Evolutionary conservation across 2,113 vertebrate species (phyloP).

Genomic region (Pterocles orientalis): DNA sequence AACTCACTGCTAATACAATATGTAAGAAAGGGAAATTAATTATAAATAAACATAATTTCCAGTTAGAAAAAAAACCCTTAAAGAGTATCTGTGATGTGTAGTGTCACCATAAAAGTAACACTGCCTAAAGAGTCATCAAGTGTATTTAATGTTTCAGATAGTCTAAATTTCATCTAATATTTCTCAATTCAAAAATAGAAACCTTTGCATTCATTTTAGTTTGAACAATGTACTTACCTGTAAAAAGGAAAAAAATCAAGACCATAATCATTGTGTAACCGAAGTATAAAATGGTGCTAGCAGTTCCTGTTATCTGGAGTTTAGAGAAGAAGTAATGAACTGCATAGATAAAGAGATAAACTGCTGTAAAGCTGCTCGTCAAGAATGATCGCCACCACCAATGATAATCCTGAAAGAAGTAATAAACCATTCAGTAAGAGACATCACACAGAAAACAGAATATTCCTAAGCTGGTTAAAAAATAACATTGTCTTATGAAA

Average conservation of each 20-base stretch:
- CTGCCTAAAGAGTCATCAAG: neutral
- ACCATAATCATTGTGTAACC: constrained; percentile 88
- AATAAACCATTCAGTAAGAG: neutral
- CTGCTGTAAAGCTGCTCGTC: constrained; percentile 89
- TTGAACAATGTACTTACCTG: constrained; percentile 69
- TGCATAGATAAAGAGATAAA: constrained; percentile 88
- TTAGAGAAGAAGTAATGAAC: constrained; percentile 89
- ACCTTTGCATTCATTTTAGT: neutral
- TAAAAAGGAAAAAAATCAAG: constrained; percentile 90
- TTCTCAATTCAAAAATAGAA: neutral
- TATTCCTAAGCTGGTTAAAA: neutral
- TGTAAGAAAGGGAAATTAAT: neutral
- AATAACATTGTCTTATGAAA: neutral
- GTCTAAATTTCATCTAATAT: neutral
- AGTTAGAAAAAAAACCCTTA: neutral
- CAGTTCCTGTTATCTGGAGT: constrained; percentile 83
- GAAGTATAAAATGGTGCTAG: constrained; percentile 87
- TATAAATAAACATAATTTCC: neutral
- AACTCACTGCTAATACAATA: neutral
- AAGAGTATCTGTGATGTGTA: neutral
- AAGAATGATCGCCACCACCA: constrained; percentile 93
- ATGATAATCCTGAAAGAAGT: constrained; percentile 84
- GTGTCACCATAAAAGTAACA: neutral
- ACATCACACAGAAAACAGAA: neutral
- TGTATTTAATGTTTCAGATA: neutral